Conservation (phyloP, 2,888 invertebrate species). For the Teinopalpus imperialis region DNA sequence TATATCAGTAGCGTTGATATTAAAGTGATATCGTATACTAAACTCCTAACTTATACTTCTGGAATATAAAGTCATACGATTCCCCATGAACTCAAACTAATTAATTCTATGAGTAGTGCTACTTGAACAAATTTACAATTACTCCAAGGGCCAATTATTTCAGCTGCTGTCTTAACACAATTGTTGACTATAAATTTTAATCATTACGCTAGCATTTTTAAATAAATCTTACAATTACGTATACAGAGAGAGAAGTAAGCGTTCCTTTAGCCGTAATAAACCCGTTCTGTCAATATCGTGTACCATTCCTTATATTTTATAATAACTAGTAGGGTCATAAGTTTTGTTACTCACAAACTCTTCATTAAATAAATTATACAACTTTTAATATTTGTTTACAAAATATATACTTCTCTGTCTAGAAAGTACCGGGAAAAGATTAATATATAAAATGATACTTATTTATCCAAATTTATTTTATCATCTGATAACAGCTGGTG, state of each 20-base stretch:
- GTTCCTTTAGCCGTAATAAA: constrained; percentile 15
- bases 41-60: constrained; percentile 42
- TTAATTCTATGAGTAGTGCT: constrained; percentile 51
- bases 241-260: background rate
- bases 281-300: background rate
- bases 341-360: too few relatives aligned
- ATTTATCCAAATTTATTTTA: too few relatives aligned
- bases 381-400: too few relatives aligned
- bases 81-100: constrained; percentile 42
- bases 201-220: background rate
- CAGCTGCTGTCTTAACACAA: constrained; percentile 27
- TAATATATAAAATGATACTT: too few relatives aligned
- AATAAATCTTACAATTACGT: constrained; percentile 12
- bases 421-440: too few relatives aligned
- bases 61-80: constrained; percentile 32
- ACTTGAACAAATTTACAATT: constrained; percentile 46
- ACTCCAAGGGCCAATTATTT: constrained; percentile 53
- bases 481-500: too few relatives aligned
- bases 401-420: too few relatives aligned
- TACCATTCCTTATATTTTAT: too few relatives aligned
- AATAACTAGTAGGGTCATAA: too few relatives aligned
- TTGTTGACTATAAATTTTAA: constrained; percentile 11
- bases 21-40: constrained; percentile 21
- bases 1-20: background rate
- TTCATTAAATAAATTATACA: too few relatives aligned